These are phyloP conservation scores for Congeria kusceri DNA, from an alignment of 2,888 invertebrate species.

Conservation along the genomic window DNA sequence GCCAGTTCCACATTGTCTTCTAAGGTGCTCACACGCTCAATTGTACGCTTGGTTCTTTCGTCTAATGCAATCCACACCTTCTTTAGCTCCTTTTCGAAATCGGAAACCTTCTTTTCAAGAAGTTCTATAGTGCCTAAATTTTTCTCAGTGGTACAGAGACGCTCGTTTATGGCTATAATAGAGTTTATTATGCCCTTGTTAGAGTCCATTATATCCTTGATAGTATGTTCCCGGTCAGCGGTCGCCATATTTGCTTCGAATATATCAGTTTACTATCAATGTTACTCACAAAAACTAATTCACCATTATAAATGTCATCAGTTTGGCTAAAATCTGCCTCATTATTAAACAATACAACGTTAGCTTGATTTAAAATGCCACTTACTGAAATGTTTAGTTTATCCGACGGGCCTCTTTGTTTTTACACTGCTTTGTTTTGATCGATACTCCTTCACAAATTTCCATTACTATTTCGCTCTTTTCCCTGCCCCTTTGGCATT, in stretches of 20 bases:
- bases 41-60: neutral
- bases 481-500: too few species aligned
- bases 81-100: neutral
- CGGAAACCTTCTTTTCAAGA: neutral
- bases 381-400: neutral
- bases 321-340: neutral
- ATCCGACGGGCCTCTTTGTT: conserved; percentile 7
- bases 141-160: neutral
- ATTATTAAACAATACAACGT: neutral
- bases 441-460: too few species aligned
- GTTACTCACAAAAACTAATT: neutral
- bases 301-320: neutral
- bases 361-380: neutral
- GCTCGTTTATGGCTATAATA: neutral
- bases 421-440: too few species aligned
- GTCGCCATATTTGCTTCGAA: neutral
- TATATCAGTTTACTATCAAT: neutral
- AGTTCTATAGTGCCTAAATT: neutral
- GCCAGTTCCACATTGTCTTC: neutral
- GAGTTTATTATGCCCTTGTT: neutral
- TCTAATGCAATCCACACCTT: neutral
- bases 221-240: neutral
- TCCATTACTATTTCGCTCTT: too few species aligned
- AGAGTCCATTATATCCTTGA: too few species aligned
- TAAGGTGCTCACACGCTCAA: neutral